Evolutionary conservation across 1,140 invertebrate species (phyloP).

Genomic region (Eubasilissa regina): DNA sequence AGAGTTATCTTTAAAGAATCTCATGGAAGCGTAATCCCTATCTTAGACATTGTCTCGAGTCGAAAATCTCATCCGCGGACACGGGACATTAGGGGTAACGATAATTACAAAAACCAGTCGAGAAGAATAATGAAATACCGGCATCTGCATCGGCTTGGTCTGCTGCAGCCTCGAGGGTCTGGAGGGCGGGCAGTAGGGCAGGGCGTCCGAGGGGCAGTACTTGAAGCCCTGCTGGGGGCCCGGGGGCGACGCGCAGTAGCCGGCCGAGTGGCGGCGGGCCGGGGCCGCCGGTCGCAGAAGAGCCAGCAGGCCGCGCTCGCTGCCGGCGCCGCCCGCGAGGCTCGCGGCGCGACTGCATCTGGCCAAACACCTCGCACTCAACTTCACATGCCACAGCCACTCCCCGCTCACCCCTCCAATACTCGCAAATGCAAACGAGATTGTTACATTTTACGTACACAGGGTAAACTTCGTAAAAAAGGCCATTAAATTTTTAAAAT

Average conservation of each 20-base stretch:
- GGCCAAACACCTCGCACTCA: constrained; percentile 31
- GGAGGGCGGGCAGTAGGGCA: constrained; percentile 70
- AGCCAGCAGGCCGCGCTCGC: constrained; percentile 67
- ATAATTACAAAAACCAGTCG: too few relatives aligned
- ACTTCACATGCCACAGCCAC: constrained; percentile 16
- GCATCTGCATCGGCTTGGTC: constrained; percentile 45
- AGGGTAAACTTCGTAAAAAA: too few relatives aligned
- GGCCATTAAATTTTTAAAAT: too few relatives aligned
- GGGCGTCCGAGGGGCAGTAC: constrained; percentile 70
- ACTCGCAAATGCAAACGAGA: too few relatives aligned
- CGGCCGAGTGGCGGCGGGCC: constrained; percentile 67
- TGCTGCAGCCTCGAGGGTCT: constrained; percentile 63
- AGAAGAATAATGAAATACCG: neutral
- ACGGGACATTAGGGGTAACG: too few relatives aligned
- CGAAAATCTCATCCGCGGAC: too few relatives aligned
- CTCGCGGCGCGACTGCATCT: constrained; percentile 70
- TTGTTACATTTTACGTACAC: too few relatives aligned
- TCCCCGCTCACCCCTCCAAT: too few relatives aligned
- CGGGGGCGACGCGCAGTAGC: constrained; percentile 62
- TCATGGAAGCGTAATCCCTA: too few relatives aligned
- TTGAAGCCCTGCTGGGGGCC: constrained; percentile 66
- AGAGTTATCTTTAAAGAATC: too few relatives aligned
- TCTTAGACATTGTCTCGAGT: too few relatives aligned
- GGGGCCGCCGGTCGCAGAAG: constrained; percentile 65
- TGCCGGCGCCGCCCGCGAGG: constrained; percentile 61